Conservation (phyloP, 2,888 invertebrate genomes). For the Rhyacophila evoluta region DNA sequence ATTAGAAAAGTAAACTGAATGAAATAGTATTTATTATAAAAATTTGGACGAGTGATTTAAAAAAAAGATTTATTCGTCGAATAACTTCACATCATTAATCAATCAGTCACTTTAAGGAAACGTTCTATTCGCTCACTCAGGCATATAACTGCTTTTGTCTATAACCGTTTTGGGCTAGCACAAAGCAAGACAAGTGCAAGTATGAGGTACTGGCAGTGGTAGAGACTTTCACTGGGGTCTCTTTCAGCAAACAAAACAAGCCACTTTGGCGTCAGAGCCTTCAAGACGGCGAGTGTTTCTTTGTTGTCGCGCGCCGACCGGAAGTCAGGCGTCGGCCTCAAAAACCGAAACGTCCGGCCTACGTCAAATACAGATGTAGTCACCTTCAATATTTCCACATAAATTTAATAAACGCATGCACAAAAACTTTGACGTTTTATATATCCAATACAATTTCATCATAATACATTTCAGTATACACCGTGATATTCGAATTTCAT, state of each 20-base stretch:
- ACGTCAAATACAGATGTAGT: not conserved
- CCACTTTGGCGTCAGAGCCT: slow-evolving; percentile 13
- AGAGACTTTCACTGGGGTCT: not conserved
- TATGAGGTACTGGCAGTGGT: not conserved
- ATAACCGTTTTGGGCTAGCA: not conserved
- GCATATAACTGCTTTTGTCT: not conserved
- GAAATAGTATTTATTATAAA: no score
- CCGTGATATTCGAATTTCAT: no score
- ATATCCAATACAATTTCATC: no score
- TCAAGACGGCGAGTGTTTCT: slow-evolving; percentile 14
- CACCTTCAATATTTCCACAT: not conserved
- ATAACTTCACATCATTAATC: not conserved
- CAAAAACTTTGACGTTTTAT: no score
- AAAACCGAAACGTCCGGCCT: not conserved
- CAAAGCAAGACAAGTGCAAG: not conserved
- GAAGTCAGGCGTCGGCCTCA: slow-evolving; percentile 1
- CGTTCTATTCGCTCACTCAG: not conserved
- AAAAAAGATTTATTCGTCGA: no score
- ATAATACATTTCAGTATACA: no score
- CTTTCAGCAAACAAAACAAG: not conserved
- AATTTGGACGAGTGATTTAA: no score
- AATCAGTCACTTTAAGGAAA: not conserved
- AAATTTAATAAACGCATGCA: not conserved
- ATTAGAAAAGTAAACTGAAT: no score
- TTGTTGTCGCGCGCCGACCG: slow-evolving; percentile 12